phyloP scores from a whole-genome alignment of 1,140 invertebrate genomes.

The silkworm (Bombyx mori) region ASM3026992v2 NC_085129.1:11646001-11646500 shows the following conservation, averaged over 20 bases:
- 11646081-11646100: no score
- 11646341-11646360: slow-evolving; percentile 36
- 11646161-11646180: no score
- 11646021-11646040: no score
- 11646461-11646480: slow-evolving; percentile 68
- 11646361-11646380: slow-evolving; percentile 66
- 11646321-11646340: slow-evolving; percentile 52
- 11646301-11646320: slow-evolving; percentile 62
- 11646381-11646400: slow-evolving; percentile 56
- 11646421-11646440: slow-evolving; percentile 39
- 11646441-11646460: slow-evolving; percentile 53
- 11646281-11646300: slow-evolving; percentile 45
- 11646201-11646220: background rate
- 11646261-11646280: slow-evolving; percentile 57
- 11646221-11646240: slow-evolving; percentile 61
- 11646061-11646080: no score
- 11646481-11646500: slow-evolving; percentile 72
- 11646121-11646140: no score
- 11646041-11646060: no score
- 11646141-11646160: no score
- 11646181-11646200: no score
- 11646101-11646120: no score
- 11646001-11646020: no score
- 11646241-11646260: slow-evolving; percentile 31
- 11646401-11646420: slow-evolving; percentile 51